These are phyloP conservation scores for Phacellophora camtschatica DNA, from an alignment of 30 jellyfish, hydroid and myxozoan genomes.

Conservation along the genomic window DNA sequence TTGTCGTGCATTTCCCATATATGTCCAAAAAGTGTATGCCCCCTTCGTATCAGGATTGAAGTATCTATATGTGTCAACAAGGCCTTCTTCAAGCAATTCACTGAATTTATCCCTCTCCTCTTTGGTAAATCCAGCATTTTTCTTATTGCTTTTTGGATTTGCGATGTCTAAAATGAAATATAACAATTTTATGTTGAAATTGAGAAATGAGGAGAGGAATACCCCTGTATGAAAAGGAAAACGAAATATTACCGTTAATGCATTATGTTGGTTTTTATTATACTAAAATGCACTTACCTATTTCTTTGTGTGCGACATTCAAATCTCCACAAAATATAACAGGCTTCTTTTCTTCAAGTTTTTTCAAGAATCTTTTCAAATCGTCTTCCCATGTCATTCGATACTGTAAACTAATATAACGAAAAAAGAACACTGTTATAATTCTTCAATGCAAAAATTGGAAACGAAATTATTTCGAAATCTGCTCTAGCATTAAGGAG, in stretches of 20 bases:
- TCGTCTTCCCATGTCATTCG: constrained; percentile 92
- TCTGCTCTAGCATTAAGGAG: too few species aligned
- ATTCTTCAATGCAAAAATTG: too few species aligned
- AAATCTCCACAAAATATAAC: constrained; percentile 95
- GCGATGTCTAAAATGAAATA: constrained; percentile 74
- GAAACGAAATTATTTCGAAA: too few species aligned
- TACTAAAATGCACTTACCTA: too few species aligned
- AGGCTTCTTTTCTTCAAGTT: constrained; percentile 78
- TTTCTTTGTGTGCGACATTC: constrained; percentile 98
- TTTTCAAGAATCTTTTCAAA: constrained; percentile 56
- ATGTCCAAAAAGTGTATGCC: constrained; percentile 95
- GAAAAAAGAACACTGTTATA: too few species aligned
- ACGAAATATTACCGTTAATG: too few species aligned
- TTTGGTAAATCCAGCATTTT: constrained; percentile 95
- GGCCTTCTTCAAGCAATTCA: constrained; percentile 81
- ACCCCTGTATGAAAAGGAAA: too few species aligned
- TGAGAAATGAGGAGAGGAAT: too few species aligned
- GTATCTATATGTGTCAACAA: constrained; percentile 80
- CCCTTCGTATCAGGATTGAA: constrained; percentile 72
- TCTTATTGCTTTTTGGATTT: constrained; percentile 87
- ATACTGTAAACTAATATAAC: constrained; percentile 65
- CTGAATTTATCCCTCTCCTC: constrained; percentile 93
- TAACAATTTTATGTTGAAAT: background rate
- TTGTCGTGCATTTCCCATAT: constrained; percentile 89
- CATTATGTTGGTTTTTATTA: too few species aligned